Evolutionary conservation across 30 jellyfish, hydroid and myxozoan species (phyloP).

Genomic region (Hydractinia echinata): DNA sequence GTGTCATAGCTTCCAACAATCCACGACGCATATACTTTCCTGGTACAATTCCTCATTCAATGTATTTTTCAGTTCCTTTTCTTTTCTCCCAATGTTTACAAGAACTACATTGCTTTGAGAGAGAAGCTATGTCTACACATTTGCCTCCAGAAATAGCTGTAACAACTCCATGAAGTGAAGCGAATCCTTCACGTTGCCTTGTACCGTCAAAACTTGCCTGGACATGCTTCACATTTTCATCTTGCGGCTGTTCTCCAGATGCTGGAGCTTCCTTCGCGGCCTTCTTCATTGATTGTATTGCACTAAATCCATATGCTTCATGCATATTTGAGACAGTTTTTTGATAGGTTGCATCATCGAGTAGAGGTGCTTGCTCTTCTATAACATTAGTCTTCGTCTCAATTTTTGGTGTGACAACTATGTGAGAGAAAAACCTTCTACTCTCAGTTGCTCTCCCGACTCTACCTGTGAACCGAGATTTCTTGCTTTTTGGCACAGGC

Average conservation of each 20-base stretch:
- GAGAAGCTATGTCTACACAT: not conserved
- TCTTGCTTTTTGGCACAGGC: too few species aligned
- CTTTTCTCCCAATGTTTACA: not conserved
- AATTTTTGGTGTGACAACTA: too few species aligned
- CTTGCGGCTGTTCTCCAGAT: conserved; percentile 13
- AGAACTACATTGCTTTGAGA: not conserved
- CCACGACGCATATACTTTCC: too few species aligned
- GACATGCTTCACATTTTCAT: not conserved
- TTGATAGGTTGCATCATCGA: too few species aligned
- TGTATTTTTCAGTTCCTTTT: not conserved
- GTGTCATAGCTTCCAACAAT: too few species aligned
- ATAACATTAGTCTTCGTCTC: too few species aligned
- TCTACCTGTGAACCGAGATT: too few species aligned
- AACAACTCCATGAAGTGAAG: conserved; percentile 9
- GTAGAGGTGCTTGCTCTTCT: too few species aligned
- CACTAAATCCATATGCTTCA: conserved; percentile 2
- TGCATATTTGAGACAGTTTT: not conserved
- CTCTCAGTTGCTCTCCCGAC: too few species aligned
- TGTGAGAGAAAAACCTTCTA: too few species aligned
- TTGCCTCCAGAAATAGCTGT: conserved; percentile 1
- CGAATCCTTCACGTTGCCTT: not conserved
- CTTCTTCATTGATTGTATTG: not conserved
- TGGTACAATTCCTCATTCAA: too few species aligned
- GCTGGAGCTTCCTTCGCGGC: not conserved
- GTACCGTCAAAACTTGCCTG: conserved; percentile 5